Conservation (phyloP, 2,113 vertebrate species). For the Microcebus ravelobensis region DNA sequence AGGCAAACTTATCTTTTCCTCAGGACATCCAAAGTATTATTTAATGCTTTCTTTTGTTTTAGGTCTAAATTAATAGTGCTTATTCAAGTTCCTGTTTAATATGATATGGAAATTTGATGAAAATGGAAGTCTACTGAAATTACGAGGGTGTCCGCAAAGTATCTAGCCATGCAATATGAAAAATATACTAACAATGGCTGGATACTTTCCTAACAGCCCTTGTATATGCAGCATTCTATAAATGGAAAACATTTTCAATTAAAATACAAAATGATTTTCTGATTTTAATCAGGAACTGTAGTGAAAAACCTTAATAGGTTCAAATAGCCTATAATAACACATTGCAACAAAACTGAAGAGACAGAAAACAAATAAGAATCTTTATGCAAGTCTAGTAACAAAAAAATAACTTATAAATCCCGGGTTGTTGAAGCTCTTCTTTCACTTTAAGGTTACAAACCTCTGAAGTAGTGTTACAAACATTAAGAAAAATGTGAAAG, state of each 20-base stretch:
- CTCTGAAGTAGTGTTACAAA: conserved; percentile 88
- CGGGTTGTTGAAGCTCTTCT: conserved; percentile 79
- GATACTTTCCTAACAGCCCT: too few species aligned
- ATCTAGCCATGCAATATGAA: too few species aligned
- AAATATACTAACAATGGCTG: too few species aligned
- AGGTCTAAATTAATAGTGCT: conserved; percentile 77
- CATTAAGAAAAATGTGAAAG: conserved; percentile 82
- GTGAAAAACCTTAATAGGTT: conserved; percentile 88
- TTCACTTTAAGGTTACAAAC: conserved; percentile 79
- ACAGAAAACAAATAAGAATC: conserved; percentile 77
- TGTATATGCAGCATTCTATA: conserved; percentile 69
- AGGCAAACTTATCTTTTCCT: conserved; percentile 60
- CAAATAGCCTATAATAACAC: conserved; percentile 70
- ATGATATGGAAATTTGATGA: conserved; percentile 64
- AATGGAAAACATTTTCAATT: conserved; percentile 72
- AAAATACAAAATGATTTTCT: conserved; percentile 64
- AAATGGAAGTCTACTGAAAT: conserved; percentile 72
- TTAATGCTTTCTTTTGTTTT: conserved; percentile 76
- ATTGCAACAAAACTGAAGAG: conserved; percentile 79
- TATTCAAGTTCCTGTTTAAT: conserved; percentile 75
- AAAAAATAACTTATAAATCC: conserved; percentile 86
- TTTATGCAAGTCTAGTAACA: conserved; percentile 78
- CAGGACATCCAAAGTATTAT: conserved; percentile 65
- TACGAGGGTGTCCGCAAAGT: too few species aligned
- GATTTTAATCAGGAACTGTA: conserved; percentile 82